Conservation (phyloP, 2,888 invertebrate species). For the Megaustenia siamemsis region DNA sequence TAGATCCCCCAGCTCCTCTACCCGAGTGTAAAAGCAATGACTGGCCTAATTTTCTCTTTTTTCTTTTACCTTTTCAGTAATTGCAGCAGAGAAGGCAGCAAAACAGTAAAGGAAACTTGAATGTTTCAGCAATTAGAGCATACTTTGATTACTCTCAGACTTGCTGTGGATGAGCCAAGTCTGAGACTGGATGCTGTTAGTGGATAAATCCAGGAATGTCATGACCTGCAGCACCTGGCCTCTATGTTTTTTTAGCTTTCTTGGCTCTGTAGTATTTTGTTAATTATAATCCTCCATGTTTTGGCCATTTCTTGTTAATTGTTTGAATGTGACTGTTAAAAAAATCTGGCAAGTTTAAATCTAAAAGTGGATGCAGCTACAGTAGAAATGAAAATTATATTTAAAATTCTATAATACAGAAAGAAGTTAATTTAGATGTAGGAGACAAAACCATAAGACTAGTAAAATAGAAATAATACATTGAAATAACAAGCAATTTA, state of each 20-base stretch:
- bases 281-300: background rate
- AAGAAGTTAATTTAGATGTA: no score
- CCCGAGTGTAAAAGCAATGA: no score
- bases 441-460: no score
- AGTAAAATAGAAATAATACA: no score
- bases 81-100: background rate
- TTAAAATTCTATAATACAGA: no score
- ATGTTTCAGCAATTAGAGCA: background rate
- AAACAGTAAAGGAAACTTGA: background rate
- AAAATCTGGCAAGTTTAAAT: no score
- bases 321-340: background rate
- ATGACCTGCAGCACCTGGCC: background rate
- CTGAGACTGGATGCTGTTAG: background rate
- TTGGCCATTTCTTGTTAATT: background rate
- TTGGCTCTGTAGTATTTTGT: background rate
- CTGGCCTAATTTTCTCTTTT: no score
- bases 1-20: no score
- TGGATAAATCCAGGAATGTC: background rate
- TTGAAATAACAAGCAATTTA: no score
- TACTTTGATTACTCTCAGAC: background rate
- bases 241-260: background rate
- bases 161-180: background rate
- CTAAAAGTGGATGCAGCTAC: no score
- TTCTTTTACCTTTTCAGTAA: no score
- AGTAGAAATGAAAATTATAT: no score